Conservation (phyloP, 2,888 invertebrate species). For the Sesamia inferens region DNA sequence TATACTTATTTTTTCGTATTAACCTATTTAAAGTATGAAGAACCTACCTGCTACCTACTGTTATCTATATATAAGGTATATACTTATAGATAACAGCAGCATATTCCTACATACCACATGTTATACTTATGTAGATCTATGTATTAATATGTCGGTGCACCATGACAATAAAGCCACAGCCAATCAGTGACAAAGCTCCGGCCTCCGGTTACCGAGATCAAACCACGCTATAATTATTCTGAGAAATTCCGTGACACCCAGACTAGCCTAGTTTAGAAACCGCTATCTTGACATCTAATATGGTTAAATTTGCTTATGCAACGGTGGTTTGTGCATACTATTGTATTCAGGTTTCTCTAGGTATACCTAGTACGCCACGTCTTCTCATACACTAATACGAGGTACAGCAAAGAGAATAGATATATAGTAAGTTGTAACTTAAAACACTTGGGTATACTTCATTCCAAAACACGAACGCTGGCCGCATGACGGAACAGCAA, state of each 20-base stretch:
- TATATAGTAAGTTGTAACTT: neutral
- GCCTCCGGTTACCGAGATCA: constrained; percentile 2
- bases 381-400: neutral
- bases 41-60: neutral
- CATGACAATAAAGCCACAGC: neutral
- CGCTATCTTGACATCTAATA: constrained; percentile 27
- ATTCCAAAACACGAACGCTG: too few relatives aligned
- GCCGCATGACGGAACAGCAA: too few relatives aligned
- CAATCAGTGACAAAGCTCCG: constrained; percentile 10
- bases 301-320: neutral
- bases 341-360: neutral
- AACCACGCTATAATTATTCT: constrained; percentile 20
- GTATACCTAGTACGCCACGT: neutral
- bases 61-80: too few relatives aligned
- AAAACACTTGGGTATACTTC: neutral
- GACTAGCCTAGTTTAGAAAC: constrained; percentile 23
- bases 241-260: constrained; percentile 13
- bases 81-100: too few relatives aligned
- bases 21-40: neutral
- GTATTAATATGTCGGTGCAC: neutral
- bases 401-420: neutral
- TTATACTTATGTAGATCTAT: neutral
- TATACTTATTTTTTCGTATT: neutral
- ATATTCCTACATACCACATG: neutral
- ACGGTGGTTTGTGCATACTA: neutral